phyloP scores from a whole-genome alignment of 2,797 vertebrate genomes.

The Sebastes trivittatus region DNA sequence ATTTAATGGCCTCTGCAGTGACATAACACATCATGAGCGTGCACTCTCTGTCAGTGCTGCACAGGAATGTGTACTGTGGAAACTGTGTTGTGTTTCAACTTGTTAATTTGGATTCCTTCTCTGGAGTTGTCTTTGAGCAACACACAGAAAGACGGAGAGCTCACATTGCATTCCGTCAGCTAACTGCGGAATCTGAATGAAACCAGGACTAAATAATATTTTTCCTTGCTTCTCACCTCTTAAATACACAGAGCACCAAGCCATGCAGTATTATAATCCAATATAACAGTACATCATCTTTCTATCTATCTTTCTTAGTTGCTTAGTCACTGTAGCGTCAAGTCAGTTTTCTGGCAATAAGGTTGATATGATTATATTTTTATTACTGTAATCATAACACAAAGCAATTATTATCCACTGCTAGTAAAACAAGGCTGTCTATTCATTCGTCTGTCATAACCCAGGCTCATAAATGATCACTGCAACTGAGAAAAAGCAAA shows the following conservation, averaged over 20 bases:
- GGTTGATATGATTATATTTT: not conserved
- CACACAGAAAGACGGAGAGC: not conserved
- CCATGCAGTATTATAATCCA: not conserved
- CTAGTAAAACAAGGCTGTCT: not conserved
- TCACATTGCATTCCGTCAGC: not conserved
- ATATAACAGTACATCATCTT: not conserved
- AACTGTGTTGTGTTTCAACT: constrained; percentile 58
- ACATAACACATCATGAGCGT: too few relatives aligned
- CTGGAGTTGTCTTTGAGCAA: not conserved
- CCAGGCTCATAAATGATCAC: not conserved
- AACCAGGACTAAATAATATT: not conserved
- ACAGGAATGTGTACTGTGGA: constrained; percentile 54
- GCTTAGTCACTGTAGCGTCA: not conserved
- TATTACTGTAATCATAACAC: not conserved
- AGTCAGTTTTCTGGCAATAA: not conserved
- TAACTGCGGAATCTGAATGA: not conserved
- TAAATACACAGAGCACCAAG: not conserved
- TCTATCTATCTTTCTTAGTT: not conserved
- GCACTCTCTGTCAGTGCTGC: not conserved
- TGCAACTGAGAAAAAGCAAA: not conserved
- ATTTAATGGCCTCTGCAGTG: not conserved
- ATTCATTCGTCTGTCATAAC: not conserved
- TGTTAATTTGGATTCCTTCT: constrained; percentile 44
- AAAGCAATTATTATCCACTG: not conserved
- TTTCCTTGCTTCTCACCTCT: not conserved